A percentile compares a stretch with the other conserved stretches of the same genome.
phyloP scores from a whole-genome alignment of 2,888 invertebrate genomes.

The Acronicta psi region DNA sequence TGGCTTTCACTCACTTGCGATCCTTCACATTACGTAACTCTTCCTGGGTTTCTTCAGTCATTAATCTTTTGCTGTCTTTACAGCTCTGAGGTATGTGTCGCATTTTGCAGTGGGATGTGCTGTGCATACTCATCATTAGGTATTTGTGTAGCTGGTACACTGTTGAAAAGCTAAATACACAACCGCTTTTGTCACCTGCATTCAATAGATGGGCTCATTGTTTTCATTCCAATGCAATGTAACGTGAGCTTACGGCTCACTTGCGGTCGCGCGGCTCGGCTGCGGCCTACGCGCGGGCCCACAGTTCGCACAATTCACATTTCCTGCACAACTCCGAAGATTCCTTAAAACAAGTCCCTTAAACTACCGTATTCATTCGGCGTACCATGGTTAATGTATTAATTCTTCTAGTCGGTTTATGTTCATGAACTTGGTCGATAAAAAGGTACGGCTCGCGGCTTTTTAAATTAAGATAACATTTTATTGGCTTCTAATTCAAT shows the following conservation, averaged over 20 bases:
- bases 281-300: conserved; percentile 57
- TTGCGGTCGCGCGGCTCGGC: conserved; percentile 64
- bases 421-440: conserved; percentile 73
- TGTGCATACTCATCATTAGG: conserved; percentile 42
- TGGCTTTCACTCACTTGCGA: conserved; percentile 42
- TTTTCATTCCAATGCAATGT: conserved; percentile 75
- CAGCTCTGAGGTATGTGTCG: conserved; percentile 34
- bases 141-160: conserved; percentile 50
- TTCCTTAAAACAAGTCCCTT: conserved; percentile 44
- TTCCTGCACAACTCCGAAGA: conserved; percentile 41
- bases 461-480: conserved; percentile 84
- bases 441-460: conserved; percentile 68
- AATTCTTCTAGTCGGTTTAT: conserved; percentile 67
- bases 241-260: conserved; percentile 72
- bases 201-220: conserved; percentile 72
- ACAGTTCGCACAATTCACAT: conserved; percentile 49
- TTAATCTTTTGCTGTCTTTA: conserved; percentile 47
- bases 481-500: conserved; percentile 80
- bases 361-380: conserved; percentile 46
- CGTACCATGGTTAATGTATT: conserved; percentile 56
- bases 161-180: conserved; percentile 55
- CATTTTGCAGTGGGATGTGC: conserved; percentile 29
- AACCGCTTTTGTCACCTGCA: conserved; percentile 70
- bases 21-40: conserved; percentile 48
- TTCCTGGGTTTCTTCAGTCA: conserved; percentile 48